These are phyloP conservation scores for Platorchestia sp. DNA, from an alignment of 1,140 invertebrate species.

Conservation along the genomic window DNA sequence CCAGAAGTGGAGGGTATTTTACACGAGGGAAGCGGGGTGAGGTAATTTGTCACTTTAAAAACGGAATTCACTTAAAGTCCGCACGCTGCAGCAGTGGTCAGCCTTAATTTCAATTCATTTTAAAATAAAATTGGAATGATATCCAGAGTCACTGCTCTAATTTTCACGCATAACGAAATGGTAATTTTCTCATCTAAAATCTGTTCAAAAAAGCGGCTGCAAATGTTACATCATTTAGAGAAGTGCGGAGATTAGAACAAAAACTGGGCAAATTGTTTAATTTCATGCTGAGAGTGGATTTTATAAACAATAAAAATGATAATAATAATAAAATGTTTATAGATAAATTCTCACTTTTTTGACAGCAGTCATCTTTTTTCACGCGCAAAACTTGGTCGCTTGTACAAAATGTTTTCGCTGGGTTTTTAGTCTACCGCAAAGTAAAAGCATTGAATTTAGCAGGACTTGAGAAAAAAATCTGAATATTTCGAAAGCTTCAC, in stretches of 20 bases:
- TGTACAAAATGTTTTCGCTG: no score
- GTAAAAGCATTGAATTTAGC: no score
- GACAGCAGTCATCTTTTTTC: neutral
- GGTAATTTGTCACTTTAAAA: neutral
- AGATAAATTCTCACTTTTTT: neutral
- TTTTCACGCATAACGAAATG: neutral
- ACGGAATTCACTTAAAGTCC: neutral
- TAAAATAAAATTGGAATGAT: neutral
- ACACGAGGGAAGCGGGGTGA: neutral
- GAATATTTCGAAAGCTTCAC: no score
- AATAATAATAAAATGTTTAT: neutral
- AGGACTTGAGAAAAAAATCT: no score
- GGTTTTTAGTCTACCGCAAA: no score
- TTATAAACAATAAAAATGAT: neutral
- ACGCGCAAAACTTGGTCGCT: neutral
- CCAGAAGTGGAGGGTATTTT: neutral
- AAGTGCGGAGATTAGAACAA: neutral
- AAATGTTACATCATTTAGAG: neutral
- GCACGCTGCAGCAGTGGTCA: neutral
- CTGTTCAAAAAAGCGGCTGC: neutral
- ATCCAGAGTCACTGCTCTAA: neutral
- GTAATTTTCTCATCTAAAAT: neutral
- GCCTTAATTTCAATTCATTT: neutral
- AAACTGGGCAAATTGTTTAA: neutral
- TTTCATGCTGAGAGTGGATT: neutral